Evolutionary conservation across 2,888 invertebrate species (phyloP).

Genomic region (Gibbula magus): DNA sequence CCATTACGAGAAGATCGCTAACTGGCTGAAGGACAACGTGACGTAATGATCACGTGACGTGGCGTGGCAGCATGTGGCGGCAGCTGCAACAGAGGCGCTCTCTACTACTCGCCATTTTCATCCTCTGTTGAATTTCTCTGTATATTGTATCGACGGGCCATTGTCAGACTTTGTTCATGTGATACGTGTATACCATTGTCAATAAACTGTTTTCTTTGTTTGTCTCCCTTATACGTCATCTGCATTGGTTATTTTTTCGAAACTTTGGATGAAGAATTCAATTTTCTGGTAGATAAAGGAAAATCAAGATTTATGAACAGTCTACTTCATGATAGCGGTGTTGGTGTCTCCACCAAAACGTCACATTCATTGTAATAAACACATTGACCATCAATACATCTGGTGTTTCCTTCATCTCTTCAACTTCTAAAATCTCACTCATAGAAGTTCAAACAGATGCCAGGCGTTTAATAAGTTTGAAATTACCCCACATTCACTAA

Average conservation of each 20-base stretch:
- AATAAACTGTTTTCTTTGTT: not conserved
- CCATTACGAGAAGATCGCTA: slow-evolving; percentile 65
- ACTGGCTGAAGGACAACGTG: slow-evolving; percentile 59
- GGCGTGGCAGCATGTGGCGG: not conserved
- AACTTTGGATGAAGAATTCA: not conserved
- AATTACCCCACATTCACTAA: too few relatives aligned
- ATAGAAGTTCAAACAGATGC: too few relatives aligned
- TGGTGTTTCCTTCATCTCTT: too few relatives aligned
- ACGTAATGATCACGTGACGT: slow-evolving; percentile 22
- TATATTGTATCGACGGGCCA: slow-evolving; percentile 2
- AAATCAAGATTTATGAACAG: too few relatives aligned
- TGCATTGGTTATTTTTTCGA: not conserved
- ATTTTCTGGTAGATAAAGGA: too few relatives aligned
- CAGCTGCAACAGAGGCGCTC: not conserved
- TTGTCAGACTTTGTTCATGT: not conserved
- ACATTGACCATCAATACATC: too few relatives aligned
- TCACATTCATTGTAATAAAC: too few relatives aligned
- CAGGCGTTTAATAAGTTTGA: too few relatives aligned
- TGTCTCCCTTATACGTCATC: not conserved
- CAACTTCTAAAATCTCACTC: too few relatives aligned
- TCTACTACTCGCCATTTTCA: not conserved
- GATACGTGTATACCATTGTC: not conserved
- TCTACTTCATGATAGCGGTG: too few relatives aligned
- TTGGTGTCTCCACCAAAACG: too few relatives aligned
- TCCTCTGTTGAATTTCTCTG: not conserved